Evolutionary conservation across 2,797 vertebrate species (phyloP).

Genomic region (Lithobates sylvaticus): DNA sequence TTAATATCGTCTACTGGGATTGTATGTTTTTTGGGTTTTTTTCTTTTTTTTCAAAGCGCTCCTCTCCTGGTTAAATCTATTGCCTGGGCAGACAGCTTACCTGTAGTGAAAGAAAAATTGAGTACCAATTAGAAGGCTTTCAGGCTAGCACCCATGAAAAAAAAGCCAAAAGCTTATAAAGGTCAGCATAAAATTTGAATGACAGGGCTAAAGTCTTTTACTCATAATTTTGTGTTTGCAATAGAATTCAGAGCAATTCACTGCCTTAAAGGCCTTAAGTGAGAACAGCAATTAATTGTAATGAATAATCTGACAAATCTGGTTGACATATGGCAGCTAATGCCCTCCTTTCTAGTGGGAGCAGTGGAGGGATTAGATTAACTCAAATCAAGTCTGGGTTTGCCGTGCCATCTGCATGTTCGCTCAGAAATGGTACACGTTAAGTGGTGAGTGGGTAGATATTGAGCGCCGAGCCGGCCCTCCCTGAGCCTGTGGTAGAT

Average conservation of each 20-base stretch:
- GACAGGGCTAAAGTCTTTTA: conserved; percentile 99
- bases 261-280: conserved; percentile 99
- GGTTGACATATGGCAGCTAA: conserved; percentile 99
- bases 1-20: conserved; percentile 82
- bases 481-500: conserved; percentile 85
- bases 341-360: conserved; percentile 99
- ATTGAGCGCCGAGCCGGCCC: conserved; percentile 85
- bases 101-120: conserved; percentile 85
- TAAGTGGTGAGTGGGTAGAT: conserved; percentile 90
- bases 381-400: conserved; percentile 99
- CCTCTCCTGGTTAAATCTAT: conserved; percentile 79
- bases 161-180: conserved; percentile 98
- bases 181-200: conserved; percentile 99
- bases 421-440: conserved; percentile 84
- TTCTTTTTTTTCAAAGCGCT: conserved; percentile 67
- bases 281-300: conserved; percentile 99
- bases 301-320: conserved; percentile 99
- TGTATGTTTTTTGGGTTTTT: conserved; percentile 47
- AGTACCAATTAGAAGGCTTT: conserved; percentile 99
- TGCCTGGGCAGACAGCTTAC: conserved; percentile 86
- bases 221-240: conserved; percentile 99
- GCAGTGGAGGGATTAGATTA: conserved; percentile 99
- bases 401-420: conserved; percentile 98
- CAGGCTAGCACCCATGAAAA: conserved; percentile 93
- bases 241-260: conserved; percentile 99